phyloP scores from a whole-genome alignment of 1,140 invertebrate genomes.

The Aphelenchoides fujianensis region DNA sequence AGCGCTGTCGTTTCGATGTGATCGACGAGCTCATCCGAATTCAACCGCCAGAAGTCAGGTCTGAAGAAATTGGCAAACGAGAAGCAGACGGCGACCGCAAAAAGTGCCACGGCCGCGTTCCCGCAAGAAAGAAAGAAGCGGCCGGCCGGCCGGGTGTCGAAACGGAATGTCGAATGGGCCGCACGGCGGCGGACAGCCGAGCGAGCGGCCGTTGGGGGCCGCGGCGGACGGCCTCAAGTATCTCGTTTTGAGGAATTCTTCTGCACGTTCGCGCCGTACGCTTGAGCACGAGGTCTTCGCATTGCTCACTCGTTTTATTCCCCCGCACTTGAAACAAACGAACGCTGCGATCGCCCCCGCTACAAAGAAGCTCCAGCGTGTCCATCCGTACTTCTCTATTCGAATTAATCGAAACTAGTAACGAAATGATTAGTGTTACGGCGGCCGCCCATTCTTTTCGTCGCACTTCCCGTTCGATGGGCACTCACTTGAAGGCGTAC shows the following conservation, averaged over 20 bases:
- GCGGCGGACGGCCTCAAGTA: constrained; percentile 1
- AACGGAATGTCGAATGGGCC: not conserved
- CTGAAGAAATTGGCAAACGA: constrained; percentile 1
- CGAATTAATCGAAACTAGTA: not conserved
- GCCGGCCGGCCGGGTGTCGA: not conserved
- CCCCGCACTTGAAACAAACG: no score
- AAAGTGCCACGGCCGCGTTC: not conserved
- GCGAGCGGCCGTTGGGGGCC: no score
- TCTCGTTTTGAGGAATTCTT: not conserved
- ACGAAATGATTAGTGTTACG: constrained; percentile 34
- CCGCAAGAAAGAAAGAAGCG: not conserved
- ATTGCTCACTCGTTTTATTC: not conserved
- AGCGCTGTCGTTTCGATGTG: no score
- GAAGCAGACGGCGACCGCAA: not conserved
- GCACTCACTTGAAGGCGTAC: constrained; percentile 33
- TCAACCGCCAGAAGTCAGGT: no score
- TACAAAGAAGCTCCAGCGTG: no score
- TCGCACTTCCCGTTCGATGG: constrained; percentile 26
- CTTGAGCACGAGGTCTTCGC: not conserved
- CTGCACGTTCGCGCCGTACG: not conserved
- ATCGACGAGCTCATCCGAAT: no score
- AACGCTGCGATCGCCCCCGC: no score
- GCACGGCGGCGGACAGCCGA: not conserved
- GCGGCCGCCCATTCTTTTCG: constrained; percentile 31
- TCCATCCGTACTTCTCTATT: not conserved